phyloP scores from a whole-genome alignment of 2,797 vertebrate species.

The Scarus forsteni region DNA sequence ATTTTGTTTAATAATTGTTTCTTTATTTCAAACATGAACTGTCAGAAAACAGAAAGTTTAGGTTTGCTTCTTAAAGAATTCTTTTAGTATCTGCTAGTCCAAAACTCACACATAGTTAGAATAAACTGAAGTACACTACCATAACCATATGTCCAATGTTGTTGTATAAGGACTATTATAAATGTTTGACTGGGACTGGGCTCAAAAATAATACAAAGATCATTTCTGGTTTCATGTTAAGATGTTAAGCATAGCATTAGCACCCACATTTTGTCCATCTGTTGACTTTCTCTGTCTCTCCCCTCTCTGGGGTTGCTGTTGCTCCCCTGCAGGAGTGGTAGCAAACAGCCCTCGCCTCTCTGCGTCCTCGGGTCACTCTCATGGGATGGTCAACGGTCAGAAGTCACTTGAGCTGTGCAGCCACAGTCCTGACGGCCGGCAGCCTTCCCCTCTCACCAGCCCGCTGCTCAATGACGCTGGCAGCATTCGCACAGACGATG shows the following conservation, averaged over 20 bases:
- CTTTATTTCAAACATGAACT: constrained; percentile 1
- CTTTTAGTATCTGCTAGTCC: too few species aligned
- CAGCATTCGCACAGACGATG: constrained; percentile 91
- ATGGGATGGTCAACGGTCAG: constrained; percentile 87
- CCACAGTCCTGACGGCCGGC: constrained; percentile 90
- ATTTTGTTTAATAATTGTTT: neutral
- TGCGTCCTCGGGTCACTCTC: constrained; percentile 89
- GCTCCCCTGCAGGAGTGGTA: constrained; percentile 81
- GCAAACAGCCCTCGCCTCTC: constrained; percentile 91
- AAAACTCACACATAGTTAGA: too few species aligned
- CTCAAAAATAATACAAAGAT: too few species aligned
- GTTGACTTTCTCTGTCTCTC: constrained; percentile 7
- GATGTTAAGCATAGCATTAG: too few species aligned
- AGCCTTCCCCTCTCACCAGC: constrained; percentile 93
- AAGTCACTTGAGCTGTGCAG: constrained; percentile 87
- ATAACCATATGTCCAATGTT: neutral
- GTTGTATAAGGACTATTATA: too few species aligned
- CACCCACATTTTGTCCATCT: neutral
- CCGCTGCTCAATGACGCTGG: constrained; percentile 91
- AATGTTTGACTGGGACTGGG: neutral
- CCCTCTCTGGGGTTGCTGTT: constrained; percentile 8
- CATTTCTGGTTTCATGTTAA: too few species aligned
- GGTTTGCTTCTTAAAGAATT: too few species aligned
- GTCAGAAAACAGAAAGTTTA: neutral
- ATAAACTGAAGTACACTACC: too few species aligned